A percentile compares a stretch with the other conserved stretches of the same genome.
Conservation (phyloP, 2,888 invertebrate genomes). For the Torymus aiolomorphi region DNA sequence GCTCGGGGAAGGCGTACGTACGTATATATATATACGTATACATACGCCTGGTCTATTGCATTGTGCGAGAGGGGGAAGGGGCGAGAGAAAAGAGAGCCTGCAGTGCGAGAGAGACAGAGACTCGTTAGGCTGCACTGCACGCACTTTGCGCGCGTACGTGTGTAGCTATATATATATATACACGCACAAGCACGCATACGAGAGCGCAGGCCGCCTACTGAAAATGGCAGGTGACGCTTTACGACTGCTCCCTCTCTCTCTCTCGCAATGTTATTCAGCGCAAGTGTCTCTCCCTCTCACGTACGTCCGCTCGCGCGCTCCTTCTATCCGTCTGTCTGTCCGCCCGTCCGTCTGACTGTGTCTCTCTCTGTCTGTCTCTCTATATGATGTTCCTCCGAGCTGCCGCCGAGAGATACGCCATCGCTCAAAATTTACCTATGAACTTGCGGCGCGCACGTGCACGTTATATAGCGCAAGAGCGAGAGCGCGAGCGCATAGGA, state of each 20-base stretch:
- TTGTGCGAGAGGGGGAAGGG: background rate
- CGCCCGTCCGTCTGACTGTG: conserved; percentile 32
- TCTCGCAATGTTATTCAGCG: conserved; percentile 28
- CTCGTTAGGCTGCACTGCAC: conserved; percentile 45
- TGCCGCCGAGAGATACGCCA: conserved; percentile 2
- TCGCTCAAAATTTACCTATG: conserved; percentile 39
- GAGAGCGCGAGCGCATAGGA: no score
- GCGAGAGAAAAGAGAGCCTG: background rate
- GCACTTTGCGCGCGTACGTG: conserved; percentile 23
- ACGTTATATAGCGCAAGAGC: no score
- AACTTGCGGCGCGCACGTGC: background rate
- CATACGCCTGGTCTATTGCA: conserved; percentile 12
- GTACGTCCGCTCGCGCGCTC: background rate
- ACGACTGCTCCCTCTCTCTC: conserved; percentile 27
- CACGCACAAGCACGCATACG: background rate
- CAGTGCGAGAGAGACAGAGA: conserved; percentile 13
- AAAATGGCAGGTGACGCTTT: conserved; percentile 52
- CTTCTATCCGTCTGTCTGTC: conserved; percentile 34
- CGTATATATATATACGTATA: conserved; percentile 5
- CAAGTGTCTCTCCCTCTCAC: conserved; percentile 33
- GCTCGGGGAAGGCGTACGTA: background rate
- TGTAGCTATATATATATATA: background rate
- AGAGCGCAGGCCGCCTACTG: conserved; percentile 20
- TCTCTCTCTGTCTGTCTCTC: background rate
- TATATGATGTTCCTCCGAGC: background rate